Percentiles rank a stretch among this genome's conserved stretches.
These are phyloP conservation scores for Motacilla alba DNA, from an alignment of 2,113 vertebrate genomes.

Conservation along the genomic window DNA sequence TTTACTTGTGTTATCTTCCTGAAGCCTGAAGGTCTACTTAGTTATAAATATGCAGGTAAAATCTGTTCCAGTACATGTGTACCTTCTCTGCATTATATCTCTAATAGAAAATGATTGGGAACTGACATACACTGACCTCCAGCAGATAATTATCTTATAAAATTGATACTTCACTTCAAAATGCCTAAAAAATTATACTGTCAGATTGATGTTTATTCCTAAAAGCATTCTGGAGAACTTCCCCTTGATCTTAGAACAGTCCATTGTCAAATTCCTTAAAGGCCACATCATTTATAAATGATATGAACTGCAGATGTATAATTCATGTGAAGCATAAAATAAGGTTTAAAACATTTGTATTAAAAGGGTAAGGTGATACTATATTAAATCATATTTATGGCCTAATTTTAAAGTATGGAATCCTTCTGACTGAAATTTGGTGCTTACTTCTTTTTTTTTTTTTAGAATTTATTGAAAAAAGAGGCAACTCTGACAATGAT, in stretches of 20 bases:
- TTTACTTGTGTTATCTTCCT: not conserved
- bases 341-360: slow-evolving; percentile 24
- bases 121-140: not conserved
- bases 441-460: not conserved
- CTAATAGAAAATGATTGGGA: slow-evolving; percentile 26
- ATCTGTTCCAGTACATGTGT: not conserved
- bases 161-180: slow-evolving; percentile 46
- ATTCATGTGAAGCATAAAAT: slow-evolving; percentile 31
- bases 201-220: slow-evolving; percentile 38
- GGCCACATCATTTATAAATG: slow-evolving; percentile 25
- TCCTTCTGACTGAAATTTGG: not conserved
- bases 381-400: slow-evolving; percentile 33
- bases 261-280: slow-evolving; percentile 49
- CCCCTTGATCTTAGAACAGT: slow-evolving; percentile 20
- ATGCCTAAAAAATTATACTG: slow-evolving; percentile 20
- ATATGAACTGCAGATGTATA: slow-evolving; percentile 35
- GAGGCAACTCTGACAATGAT: not conserved
- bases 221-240: not conserved
- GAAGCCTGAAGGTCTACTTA: not conserved
- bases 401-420: not conserved
- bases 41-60: not conserved
- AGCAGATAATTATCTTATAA: slow-evolving; percentile 29
- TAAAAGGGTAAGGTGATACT: slow-evolving; percentile 3
- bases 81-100: not conserved
- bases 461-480: slow-evolving; percentile 10